Evolutionary conservation across 2,113 vertebrate species (phyloP).

Genomic region (Hystrix cristata): DNA sequence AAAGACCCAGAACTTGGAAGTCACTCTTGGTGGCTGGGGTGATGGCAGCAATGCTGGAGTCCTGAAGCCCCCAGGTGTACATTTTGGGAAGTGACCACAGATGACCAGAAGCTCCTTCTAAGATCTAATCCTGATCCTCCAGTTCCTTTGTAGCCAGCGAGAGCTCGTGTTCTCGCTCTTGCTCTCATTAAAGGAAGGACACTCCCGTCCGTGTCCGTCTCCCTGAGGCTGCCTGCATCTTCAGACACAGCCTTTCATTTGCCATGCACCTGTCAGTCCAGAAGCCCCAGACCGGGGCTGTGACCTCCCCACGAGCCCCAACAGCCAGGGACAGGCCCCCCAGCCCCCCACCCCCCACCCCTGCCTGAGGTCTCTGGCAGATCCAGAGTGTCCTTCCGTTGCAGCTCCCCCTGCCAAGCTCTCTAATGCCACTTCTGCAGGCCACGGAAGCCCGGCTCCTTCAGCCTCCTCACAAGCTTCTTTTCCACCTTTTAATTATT

Average conservation of each 20-base stretch:
- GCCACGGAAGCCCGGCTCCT: background rate
- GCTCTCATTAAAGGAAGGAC: background rate
- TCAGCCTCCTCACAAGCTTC: constrained; percentile 3
- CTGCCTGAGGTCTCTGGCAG: accelerated
- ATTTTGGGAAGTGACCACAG: background rate
- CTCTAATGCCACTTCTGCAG: background rate
- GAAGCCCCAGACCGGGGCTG: background rate
- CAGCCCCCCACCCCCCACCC: background rate
- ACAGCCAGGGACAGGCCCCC: background rate
- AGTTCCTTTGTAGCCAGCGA: accelerated
- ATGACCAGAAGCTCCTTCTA: background rate
- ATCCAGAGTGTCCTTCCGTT: background rate
- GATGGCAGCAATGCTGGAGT: accelerated
- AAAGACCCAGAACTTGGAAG: accelerated
- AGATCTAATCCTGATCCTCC: background rate
- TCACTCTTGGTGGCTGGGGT: background rate
- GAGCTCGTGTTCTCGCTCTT: background rate
- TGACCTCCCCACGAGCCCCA: background rate
- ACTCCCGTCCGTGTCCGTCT: accelerated
- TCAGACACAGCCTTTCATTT: accelerated
- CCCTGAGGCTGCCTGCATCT: background rate
- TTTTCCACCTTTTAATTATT: constrained; percentile 78
- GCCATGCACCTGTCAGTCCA: background rate
- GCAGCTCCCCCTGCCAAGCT: accelerated
- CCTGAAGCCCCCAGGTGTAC: background rate